Conservation (phyloP, 2,888 invertebrate species). For the Buathra laborator region DNA sequence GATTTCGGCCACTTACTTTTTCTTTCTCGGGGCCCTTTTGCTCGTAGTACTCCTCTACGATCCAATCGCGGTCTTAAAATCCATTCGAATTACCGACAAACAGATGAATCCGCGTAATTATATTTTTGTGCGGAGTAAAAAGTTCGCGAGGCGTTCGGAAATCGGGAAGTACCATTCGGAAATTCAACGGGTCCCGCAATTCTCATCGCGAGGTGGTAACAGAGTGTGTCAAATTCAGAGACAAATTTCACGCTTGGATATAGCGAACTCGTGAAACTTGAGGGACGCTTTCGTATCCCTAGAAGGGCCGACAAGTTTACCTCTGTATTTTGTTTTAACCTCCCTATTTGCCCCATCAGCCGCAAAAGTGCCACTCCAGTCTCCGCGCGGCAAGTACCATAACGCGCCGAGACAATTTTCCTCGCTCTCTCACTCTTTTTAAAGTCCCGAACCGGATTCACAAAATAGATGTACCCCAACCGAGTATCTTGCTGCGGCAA, state of each 20-base stretch:
- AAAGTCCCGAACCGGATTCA: conserved; percentile 72
- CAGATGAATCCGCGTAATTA: neutral
- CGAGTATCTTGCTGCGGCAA: conserved; percentile 70
- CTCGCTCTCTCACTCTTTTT: conserved; percentile 54
- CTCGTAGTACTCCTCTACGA: conserved; percentile 32
- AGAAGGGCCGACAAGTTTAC: conserved; percentile 71
- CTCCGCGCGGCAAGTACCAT: conserved; percentile 29
- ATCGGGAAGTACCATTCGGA: neutral
- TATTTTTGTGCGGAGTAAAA: neutral
- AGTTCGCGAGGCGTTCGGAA: neutral
- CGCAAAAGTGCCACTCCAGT: conserved; percentile 40
- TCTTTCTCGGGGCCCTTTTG: conserved; percentile 57
- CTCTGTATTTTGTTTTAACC: conserved; percentile 38
- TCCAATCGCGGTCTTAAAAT: conserved; percentile 50
- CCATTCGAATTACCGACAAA: conserved; percentile 37
- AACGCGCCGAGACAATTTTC: conserved; percentile 34
- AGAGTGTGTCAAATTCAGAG: conserved; percentile 15
- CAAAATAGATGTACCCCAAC: conserved; percentile 81
- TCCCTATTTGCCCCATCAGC: conserved; percentile 39
- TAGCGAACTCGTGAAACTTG: conserved; percentile 6
- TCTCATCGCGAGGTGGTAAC: conserved; percentile 21
- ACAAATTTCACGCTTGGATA: conserved; percentile 48
- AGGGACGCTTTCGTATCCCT: conserved; percentile 53
- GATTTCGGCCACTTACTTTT: conserved; percentile 69
- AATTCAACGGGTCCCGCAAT: neutral